These are phyloP conservation scores for Rhorus exstirpatorius DNA, from an alignment of 2,888 invertebrate genomes.

Conservation along the genomic window DNA sequence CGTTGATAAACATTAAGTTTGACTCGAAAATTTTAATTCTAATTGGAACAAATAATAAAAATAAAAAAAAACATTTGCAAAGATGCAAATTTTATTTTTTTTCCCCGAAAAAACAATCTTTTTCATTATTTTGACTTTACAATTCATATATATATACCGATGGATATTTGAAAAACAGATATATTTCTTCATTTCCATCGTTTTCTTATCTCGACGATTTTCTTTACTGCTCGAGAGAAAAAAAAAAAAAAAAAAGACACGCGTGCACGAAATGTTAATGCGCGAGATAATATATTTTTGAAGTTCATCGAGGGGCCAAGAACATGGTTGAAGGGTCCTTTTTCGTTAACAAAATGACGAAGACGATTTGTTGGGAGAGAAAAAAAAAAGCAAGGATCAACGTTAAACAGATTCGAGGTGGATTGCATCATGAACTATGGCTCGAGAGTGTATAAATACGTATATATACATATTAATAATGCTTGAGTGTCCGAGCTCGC, in stretches of 20 bases:
- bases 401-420: neutral
- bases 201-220: no score
- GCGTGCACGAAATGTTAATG: neutral
- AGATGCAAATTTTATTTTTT: neutral
- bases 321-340: neutral
- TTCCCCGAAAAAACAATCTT: no score
- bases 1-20: no score
- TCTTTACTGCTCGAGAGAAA: no score
- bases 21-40: no score
- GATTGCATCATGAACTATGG: slow-evolving; percentile 43
- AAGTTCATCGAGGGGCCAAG: slow-evolving; percentile 1
- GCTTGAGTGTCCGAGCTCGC: slow-evolving; percentile 11
- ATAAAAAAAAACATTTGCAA: neutral
- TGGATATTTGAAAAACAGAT: neutral
- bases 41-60: no score
- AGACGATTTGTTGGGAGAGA: neutral
- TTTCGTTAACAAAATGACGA: neutral
- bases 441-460: slow-evolving; percentile 28
- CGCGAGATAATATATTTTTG: neutral
- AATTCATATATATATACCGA: no score
- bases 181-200: neutral
- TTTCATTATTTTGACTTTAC: no score
- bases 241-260: neutral
- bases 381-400: neutral
- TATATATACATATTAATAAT: slow-evolving; percentile 16